phyloP scores from a whole-genome alignment of 2,113 vertebrate genomes.

The Ivindomyrus marchei region DNA sequence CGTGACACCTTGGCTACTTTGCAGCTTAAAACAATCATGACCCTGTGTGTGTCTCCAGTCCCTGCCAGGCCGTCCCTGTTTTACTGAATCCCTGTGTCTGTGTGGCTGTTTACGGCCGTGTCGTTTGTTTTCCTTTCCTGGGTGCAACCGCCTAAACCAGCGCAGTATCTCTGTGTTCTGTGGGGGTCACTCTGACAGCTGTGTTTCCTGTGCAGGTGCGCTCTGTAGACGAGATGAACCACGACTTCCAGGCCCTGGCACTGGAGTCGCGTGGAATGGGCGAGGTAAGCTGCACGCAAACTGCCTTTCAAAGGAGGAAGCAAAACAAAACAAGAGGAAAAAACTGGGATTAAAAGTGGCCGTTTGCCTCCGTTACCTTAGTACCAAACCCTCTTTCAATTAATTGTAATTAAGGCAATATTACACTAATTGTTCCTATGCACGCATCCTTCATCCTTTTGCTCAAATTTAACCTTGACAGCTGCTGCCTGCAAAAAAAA shows the following conservation, averaged over 20 bases:
- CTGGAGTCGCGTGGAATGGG: conserved; percentile 97
- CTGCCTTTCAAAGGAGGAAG: neutral
- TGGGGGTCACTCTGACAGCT: conserved; percentile 4
- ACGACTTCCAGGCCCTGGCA: conserved; percentile 97
- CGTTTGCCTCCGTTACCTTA: neutral
- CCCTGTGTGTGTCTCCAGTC: neutral
- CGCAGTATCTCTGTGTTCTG: neutral
- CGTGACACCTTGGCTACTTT: neutral
- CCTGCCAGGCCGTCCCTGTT: neutral
- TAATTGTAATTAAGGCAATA: neutral
- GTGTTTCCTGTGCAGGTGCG: conserved; percentile 64
- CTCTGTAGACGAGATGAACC: conserved; percentile 95
- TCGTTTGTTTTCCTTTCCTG: neutral
- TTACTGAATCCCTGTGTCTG: neutral
- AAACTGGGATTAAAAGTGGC: neutral
- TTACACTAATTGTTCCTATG: neutral
- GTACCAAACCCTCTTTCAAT: neutral
- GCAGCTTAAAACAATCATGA: neutral
- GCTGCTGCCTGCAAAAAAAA: conserved; percentile 96
- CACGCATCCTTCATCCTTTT: neutral
- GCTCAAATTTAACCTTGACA: conserved; percentile 43
- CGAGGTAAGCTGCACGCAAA: conserved; percentile 70
- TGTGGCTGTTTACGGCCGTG: neutral
- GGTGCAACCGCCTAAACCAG: neutral
- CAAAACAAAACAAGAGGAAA: neutral